Evolutionary conservation across 2,113 vertebrate species (phyloP), one percentile per base, ranked within the genome.

Genomic region (Apus apus): DNA sequence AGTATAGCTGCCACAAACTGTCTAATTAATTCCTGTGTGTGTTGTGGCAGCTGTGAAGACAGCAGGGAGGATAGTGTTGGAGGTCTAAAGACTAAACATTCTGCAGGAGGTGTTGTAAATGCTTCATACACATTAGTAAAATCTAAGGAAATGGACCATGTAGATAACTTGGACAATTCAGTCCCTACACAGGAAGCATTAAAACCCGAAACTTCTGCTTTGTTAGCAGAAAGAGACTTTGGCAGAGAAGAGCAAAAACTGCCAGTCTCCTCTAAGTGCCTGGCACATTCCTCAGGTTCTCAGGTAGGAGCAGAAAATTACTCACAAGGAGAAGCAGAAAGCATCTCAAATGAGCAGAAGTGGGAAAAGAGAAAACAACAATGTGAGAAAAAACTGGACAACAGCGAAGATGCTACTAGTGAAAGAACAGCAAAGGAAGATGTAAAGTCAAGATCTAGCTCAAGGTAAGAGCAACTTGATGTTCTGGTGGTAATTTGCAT

Each of bases 21-120:
- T 98, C 98, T 99, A 62, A 98, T 99, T 64, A 98, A 99, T 97
- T 99, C 99, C 17, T 99, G 99, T 10, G 99, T 99, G 75, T 99
- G 99, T 97, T 99, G 99, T n/a, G 98, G 98, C 65, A 98, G 98
- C 97, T 99, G 99, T 23, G 98, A 98, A 73, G 98, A 98, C 74
- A 80, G 98, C 91, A 97, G 98, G 56, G 99, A 99, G 84, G 99
- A 99, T 2, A 45, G 93, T 9, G 73, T 85, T 51, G 96, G 97
- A 94, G 71, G 82, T 43, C 87, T 97, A 87, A 98, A 62, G 96
- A 98, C 93, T 97, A 98, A 95, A 87, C 89, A 56, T 66, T 85
- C 94, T 94, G 96, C 93, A 4, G 98, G 65, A 85, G 98, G 96
- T 90, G 83, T 97, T 80, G 87, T 98, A 89, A 94, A 98, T 54